Conservation (phyloP, 2,888 invertebrate genomes). For the Augiades crinisus region DNA sequence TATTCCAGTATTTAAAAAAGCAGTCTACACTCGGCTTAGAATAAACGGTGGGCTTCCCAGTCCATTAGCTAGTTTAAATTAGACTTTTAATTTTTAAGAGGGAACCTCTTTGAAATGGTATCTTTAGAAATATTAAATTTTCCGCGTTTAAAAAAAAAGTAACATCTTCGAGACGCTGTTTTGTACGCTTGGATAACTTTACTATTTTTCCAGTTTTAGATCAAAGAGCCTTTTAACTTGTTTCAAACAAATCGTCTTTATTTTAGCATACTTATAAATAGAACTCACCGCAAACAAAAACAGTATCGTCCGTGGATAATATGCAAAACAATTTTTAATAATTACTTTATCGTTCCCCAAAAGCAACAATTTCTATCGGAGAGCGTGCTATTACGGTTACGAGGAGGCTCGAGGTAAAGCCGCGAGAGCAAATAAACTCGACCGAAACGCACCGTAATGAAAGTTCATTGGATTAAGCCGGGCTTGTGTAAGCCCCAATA, state of each 20-base stretch:
- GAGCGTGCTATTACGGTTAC: conserved; percentile 67
- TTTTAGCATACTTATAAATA: conserved; percentile 1
- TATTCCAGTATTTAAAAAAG: conserved; percentile 47
- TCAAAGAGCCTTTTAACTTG: background rate
- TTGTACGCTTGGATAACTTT: background rate
- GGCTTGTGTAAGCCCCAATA: conserved; percentile 69
- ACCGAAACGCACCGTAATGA: conserved; percentile 71
- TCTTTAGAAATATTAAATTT: conserved; percentile 26
- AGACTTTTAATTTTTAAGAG: conserved; percentile 57
- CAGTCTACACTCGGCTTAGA: conserved; percentile 40
- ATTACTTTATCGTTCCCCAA: conserved; percentile 62
- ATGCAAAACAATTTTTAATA: conserved; percentile 78
- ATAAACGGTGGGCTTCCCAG: conserved; percentile 57
- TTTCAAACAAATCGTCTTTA: background rate
- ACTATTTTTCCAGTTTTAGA: background rate
- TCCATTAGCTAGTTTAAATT: conserved; percentile 62
- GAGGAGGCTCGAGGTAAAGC: conserved; percentile 64
- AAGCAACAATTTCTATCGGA: conserved; percentile 55
- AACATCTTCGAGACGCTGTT: conserved; percentile 4
- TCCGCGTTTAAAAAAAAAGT: conserved; percentile 3
- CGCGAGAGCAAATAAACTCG: conserved; percentile 71
- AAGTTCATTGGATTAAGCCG: conserved; percentile 76
- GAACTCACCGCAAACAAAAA: conserved; percentile 36
- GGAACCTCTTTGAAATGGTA: conserved; percentile 41
- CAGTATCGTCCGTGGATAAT: conserved; percentile 53